Conservation (phyloP, 2,797 vertebrate species). For the Sebastes taczanowskii region DNA sequence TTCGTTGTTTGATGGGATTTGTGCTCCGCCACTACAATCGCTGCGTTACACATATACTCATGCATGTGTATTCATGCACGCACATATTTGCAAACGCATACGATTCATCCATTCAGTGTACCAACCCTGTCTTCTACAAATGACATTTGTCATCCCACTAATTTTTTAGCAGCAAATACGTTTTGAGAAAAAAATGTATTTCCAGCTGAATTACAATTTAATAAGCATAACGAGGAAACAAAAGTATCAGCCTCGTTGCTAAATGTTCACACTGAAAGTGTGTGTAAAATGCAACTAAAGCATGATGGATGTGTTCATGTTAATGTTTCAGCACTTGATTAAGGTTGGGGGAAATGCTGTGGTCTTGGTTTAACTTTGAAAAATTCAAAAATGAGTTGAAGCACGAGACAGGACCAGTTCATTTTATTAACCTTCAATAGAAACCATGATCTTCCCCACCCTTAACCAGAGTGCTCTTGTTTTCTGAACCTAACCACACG, state of each 20-base stretch:
- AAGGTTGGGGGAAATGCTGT: not conserved
- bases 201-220: not conserved
- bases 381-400: not conserved
- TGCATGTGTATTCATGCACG: constrained; percentile 14
- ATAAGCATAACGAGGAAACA: not conserved
- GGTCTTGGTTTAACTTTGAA: not conserved
- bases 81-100: constrained; percentile 31
- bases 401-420: not conserved
- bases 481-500: not conserved
- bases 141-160: not conserved
- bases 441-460: not conserved
- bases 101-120: constrained; percentile 3
- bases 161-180: not conserved
- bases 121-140: not conserved
- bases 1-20: constrained; percentile 82
- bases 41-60: constrained; percentile 50
- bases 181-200: not conserved
- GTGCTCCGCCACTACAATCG: constrained; percentile 70
- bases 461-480: not conserved
- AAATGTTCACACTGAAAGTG: not conserved
- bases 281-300: not conserved
- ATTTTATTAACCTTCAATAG: not conserved
- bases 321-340: not conserved
- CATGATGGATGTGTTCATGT: not conserved
- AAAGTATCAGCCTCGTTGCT: not conserved